Percentiles rank a stretch among this genome's conserved stretches.
These are phyloP conservation scores for Linepithema humile DNA, from an alignment of 1,140 invertebrate genomes.

Conservation along the genomic window DNA sequence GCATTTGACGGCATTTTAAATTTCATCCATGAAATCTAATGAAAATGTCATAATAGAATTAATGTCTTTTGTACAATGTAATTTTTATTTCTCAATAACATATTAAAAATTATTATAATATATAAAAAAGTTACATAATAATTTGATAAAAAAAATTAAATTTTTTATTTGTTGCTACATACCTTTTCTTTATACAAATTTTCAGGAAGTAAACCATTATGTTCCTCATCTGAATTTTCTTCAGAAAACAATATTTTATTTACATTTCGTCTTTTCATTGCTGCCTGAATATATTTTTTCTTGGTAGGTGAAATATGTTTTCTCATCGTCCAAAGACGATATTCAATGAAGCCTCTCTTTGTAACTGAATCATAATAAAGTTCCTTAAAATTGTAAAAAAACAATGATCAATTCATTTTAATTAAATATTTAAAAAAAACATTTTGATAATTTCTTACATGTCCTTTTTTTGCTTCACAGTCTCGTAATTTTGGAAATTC, in stretches of 20 bases:
- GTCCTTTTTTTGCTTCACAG: not conserved
- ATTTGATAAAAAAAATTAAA: too few relatives aligned
- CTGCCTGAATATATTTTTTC: not conserved
- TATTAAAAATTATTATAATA: not conserved
- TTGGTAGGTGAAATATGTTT: not conserved
- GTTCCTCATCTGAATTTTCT: not conserved
- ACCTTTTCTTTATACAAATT: not conserved
- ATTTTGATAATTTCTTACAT: not conserved
- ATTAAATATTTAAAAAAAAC: too few relatives aligned
- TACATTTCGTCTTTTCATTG: not conserved
- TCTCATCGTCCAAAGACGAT: not conserved
- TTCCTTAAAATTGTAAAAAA: slow-evolving; percentile 1
- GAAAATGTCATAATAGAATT: not conserved
- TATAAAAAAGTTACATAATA: too few relatives aligned
- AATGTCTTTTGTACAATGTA: too few relatives aligned
- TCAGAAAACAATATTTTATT: not conserved
- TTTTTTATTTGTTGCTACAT: too few relatives aligned
- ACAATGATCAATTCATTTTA: not conserved
- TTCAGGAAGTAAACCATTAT: not conserved
- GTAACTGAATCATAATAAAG: not conserved
- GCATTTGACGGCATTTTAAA: not conserved
- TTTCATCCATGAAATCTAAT: slow-evolving; percentile 13
- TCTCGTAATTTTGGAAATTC: not conserved
- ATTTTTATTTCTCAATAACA: not conserved
- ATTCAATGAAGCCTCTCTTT: too few relatives aligned